Evolutionary conservation across 2,113 vertebrate genomes (phyloP).

Genomic region (Pedionomus torquatus): DNA sequence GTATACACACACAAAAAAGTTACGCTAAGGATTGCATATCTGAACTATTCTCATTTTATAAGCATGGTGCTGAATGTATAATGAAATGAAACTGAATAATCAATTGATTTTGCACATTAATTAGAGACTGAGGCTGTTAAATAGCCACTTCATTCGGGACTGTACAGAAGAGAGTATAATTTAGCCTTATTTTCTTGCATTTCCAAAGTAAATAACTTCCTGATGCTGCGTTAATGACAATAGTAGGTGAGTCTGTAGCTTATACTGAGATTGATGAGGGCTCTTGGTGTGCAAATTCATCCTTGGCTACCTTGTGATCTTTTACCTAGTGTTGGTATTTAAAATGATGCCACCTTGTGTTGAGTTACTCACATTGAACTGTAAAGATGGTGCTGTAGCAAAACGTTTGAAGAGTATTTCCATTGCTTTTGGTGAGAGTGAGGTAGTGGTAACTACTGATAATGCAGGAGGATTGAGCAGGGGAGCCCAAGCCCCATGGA

Average conservation of each 20-base stretch:
- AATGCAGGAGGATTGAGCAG: neutral
- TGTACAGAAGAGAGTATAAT: neutral
- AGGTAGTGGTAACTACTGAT: neutral
- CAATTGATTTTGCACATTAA: neutral
- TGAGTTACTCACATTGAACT: neutral
- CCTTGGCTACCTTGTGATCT: neutral
- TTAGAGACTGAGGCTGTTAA: neutral
- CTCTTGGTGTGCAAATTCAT: neutral
- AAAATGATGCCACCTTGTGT: neutral
- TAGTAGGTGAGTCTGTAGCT: neutral
- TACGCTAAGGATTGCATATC: neutral
- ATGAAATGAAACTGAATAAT: neutral
- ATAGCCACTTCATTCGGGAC: neutral
- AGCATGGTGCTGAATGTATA: neutral
- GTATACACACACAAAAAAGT: neutral
- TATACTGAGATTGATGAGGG: neutral
- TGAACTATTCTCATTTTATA: neutral
- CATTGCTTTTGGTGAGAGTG: neutral
- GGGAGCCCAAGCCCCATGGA: neutral
- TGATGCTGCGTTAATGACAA: neutral
- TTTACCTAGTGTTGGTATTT: neutral
- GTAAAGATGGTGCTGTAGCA: neutral
- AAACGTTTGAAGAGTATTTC: neutral
- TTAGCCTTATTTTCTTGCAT: neutral
- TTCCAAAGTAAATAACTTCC: neutral